Evolutionary conservation across 2,888 invertebrate genomes (phyloP).

Genomic region (Gordius sp.): DNA sequence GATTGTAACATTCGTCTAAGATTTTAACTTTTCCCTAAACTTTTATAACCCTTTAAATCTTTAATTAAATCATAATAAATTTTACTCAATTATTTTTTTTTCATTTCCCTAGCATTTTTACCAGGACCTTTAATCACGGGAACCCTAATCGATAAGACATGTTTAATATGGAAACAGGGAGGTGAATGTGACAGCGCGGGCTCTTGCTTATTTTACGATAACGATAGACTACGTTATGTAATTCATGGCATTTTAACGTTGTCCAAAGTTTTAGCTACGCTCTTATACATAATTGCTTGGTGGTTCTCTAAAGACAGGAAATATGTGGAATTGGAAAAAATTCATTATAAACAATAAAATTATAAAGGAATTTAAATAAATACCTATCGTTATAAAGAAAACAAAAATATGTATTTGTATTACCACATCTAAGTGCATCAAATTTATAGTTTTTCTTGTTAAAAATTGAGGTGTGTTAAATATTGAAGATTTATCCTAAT

Average conservation of each 20-base stretch:
- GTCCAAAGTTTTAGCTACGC: not conserved
- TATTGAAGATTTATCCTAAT: too few species aligned
- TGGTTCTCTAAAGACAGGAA: not conserved
- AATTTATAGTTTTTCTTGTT: too few species aligned
- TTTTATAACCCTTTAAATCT: too few species aligned
- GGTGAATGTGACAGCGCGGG: not conserved
- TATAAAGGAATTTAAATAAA: too few species aligned
- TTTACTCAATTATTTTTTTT: too few species aligned
- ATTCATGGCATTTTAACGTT: not conserved
- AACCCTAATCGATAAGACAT: conserved; percentile 10
- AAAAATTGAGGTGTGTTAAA: too few species aligned
- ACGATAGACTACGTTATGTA: not conserved
- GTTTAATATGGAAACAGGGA: not conserved
- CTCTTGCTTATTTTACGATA: conserved; percentile 12
- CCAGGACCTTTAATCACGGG: conserved; percentile 12
- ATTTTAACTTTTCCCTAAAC: too few species aligned
- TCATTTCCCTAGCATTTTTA: conserved; percentile 7
- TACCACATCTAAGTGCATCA: too few species aligned
- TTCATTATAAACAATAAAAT: not conserved
- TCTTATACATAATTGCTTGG: not conserved
- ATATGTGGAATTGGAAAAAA: not conserved
- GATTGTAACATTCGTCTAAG: too few species aligned
- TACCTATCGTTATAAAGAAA: too few species aligned
- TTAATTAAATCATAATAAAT: too few species aligned
- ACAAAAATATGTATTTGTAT: too few species aligned